Evolutionary conservation across 2,797 vertebrate species (phyloP), one percentile per base, ranked within the genome.

Genomic region (Telmatherina bonti): DNA sequence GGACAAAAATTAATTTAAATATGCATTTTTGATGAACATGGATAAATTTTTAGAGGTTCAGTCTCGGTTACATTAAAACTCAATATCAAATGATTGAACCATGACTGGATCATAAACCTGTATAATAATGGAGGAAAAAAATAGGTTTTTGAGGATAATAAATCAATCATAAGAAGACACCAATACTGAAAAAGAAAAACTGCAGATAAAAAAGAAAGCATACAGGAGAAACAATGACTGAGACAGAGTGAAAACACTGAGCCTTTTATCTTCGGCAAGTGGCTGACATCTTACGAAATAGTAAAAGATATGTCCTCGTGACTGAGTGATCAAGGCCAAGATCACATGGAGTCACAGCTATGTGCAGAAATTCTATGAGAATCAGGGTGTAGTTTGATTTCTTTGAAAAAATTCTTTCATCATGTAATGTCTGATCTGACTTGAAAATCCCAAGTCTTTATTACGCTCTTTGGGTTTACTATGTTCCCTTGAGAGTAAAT

Each of bases 211-310:
- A 85, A 84, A 68, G 10, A 85, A 85, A 62, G 51, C 72, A 75
- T 27, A 5, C 38, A 63, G 74, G 63, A 61, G 49, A 59, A 41
- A 36, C 47, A 20, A 64, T 41, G 64, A 75, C 38, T 79, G 8
- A 73, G 76, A 83, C 65, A 87, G 76, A 87, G 75, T 78, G 64
- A 68, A 65, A 75, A 58, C 36, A 62, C 24, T 0, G 53, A 29
- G 56, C 72, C 78, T 91, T 91, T 91, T 68, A 91, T 90, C 88
- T 89, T 62, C 72, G 67, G 72, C 88, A 86, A 87, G 85, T 88
- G 79, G 84, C 67, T 88, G 81, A 85, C 86, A 80, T 72, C 47
- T 72, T 67, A 27, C 43, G 64, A 70, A 78, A 65, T 49, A 67
- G 71, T 67, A 71, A 79, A 31, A 81, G 64, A 83, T 80, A 81